phyloP scores from a whole-genome alignment of 2,888 invertebrate species.

The Megalurothrips usitatus region DNA sequence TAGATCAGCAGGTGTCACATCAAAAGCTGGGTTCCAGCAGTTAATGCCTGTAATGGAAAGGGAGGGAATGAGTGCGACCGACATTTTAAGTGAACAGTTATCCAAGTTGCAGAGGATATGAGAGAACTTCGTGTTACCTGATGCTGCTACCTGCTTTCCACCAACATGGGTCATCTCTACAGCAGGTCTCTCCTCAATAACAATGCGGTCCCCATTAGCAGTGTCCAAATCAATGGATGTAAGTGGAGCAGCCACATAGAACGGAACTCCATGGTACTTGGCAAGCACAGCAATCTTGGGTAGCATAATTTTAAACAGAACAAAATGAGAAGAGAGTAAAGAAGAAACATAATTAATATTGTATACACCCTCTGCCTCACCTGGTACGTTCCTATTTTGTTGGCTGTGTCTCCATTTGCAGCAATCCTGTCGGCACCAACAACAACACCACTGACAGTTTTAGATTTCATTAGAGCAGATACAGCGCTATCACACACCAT shows the following conservation, averaged over 20 bases:
- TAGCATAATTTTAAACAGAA: not conserved
- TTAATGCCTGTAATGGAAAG: constrained; percentile 62
- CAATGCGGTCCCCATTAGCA: constrained; percentile 75
- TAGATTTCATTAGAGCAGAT: constrained; percentile 79
- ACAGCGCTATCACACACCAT: constrained; percentile 95
- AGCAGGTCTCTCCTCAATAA: constrained; percentile 89
- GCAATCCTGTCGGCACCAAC: constrained; percentile 96
- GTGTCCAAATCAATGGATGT: constrained; percentile 84
- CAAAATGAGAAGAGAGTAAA: not conserved
- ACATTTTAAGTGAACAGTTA: not conserved
- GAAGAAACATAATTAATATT: not conserved
- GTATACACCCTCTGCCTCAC: constrained; percentile 41
- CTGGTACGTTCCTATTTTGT: constrained; percentile 97
- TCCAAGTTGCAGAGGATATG: not conserved
- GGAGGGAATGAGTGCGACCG: not conserved
- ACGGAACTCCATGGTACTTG: constrained; percentile 84
- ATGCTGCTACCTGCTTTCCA: constrained; percentile 80
- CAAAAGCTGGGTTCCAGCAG: constrained; percentile 99
- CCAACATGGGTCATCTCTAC: constrained; percentile 88
- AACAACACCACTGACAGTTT: constrained; percentile 84
- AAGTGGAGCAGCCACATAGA: constrained; percentile 91
- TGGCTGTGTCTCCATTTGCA: constrained; percentile 96
- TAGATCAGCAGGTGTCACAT: constrained; percentile 88
- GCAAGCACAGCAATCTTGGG: constrained; percentile 79
- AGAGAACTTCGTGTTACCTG: constrained; percentile 53